Percentiles rank a stretch among this genome's conserved stretches.
These are phyloP conservation scores for Microcebus tavaratra DNA, from an alignment of 2,113 vertebrate species.

Conservation along the genomic window DNA sequence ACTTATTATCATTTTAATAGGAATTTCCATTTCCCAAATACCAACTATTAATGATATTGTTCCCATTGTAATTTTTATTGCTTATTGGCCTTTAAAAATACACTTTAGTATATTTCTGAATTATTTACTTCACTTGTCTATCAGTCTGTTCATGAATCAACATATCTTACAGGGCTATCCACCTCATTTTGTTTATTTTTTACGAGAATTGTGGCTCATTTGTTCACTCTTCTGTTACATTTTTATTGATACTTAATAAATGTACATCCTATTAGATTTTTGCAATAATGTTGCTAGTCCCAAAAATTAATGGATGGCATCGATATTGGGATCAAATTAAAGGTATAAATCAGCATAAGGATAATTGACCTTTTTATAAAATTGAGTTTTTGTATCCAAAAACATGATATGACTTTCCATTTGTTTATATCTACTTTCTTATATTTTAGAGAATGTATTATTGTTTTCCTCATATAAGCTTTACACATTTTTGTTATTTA, in stretches of 20 bases:
- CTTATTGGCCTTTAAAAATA: not conserved
- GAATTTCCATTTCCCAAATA: not conserved
- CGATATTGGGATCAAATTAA: not conserved
- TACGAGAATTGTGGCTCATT: not conserved
- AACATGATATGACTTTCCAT: not conserved
- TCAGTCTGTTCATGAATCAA: not conserved
- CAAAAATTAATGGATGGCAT: not conserved
- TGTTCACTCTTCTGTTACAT: not conserved
- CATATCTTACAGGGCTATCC: not conserved
- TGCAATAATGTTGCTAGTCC: not conserved
- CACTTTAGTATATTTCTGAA: not conserved
- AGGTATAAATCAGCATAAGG: not conserved
- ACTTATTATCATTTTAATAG: not conserved
- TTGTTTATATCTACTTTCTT: not conserved
- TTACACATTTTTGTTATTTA: not conserved
- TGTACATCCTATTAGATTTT: not conserved
- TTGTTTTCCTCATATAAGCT: not conserved
- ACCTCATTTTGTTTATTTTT: not conserved
- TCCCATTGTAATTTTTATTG: not conserved
- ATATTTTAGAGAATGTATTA: not conserved
- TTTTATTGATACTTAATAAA: not conserved
- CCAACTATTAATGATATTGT: not conserved
- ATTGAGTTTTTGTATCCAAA: not conserved
- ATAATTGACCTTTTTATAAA: not conserved
- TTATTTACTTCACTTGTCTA: not conserved